Percentiles rank a stretch among this genome's conserved stretches.
Conservation (phyloP, 35 echinoderm and acorn worm genomes). For the Acanthaster planci region DNA sequence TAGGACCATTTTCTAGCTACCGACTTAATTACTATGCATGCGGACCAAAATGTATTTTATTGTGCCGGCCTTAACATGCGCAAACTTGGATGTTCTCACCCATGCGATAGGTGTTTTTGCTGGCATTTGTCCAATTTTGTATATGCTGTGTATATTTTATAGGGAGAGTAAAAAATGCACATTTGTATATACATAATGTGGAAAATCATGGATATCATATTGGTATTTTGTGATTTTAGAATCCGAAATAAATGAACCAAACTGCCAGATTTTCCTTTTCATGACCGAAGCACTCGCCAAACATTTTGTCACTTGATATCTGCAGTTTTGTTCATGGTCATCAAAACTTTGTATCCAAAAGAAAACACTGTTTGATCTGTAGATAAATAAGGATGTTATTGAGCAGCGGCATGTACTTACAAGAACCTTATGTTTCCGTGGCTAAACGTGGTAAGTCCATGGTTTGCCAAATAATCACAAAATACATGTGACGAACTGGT, state of each 20-base stretch:
- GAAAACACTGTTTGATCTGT: background rate
- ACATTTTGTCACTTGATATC: background rate
- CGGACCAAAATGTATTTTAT: conserved; percentile 89
- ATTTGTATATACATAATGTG: conserved; percentile 72
- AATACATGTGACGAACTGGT: no score
- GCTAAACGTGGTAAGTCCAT: no score
- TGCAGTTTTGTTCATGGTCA: background rate
- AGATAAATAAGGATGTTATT: no score
- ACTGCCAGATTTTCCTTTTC: background rate
- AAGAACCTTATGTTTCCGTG: background rate
- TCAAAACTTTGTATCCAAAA: background rate
- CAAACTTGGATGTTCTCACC: background rate
- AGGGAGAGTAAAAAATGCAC: conserved; percentile 49
- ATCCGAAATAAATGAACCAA: conserved; percentile 29
- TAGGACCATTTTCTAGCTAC: conserved; percentile 40
- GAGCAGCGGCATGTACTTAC: conserved; percentile 5
- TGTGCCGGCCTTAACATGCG: conserved; percentile 36
- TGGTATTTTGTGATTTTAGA: conserved; percentile 40
- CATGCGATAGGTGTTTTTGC: conserved; percentile 22
- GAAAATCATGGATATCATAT: conserved; percentile 38
- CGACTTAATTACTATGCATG: conserved; percentile 85
- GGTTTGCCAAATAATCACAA: no score
- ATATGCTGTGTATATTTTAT: conserved; percentile 80
- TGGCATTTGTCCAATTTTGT: conserved; percentile 52
- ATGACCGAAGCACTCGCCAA: conserved; percentile 18